Percentiles rank a stretch among this genome's conserved stretches.
phyloP scores from a whole-genome alignment of 2,888 invertebrate species.

The Athrips mouffetella region DNA sequence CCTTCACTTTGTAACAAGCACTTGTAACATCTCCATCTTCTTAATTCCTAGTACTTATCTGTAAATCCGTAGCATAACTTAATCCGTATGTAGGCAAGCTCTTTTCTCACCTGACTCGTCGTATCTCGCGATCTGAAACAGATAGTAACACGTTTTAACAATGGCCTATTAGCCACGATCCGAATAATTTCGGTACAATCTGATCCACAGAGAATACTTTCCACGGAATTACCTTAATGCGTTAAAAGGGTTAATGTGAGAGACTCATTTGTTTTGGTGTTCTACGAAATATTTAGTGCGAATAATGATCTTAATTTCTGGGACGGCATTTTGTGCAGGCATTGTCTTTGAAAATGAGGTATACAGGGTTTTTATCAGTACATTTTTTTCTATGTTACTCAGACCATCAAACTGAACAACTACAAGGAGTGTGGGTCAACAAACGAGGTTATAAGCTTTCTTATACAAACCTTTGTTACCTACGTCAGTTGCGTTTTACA shows the following conservation, averaged over 20 bases:
- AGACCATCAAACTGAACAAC: too few species aligned
- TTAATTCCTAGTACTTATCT: too few species aligned
- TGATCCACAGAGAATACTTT: constrained; percentile 36
- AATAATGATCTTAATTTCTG: constrained; percentile 20
- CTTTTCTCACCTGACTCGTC: constrained; percentile 40
- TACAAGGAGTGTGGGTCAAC: too few species aligned
- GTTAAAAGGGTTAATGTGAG: constrained; percentile 14
- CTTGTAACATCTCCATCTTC: too few species aligned
- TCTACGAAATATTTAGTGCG: constrained; percentile 27
- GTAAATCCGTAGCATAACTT: neutral
- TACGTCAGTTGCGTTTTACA: too few species aligned
- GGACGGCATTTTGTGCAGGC: constrained; percentile 5
- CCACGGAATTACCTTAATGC: constrained; percentile 9
- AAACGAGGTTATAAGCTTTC: too few species aligned
- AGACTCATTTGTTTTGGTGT: constrained; percentile 19
- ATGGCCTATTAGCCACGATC: constrained; percentile 47
- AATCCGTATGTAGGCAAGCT: constrained; percentile 4
- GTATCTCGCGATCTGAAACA: constrained; percentile 58
- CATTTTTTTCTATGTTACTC: too few species aligned
- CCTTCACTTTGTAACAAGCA: too few species aligned
- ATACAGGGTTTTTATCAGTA: too few species aligned
- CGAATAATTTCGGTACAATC: constrained; percentile 40
- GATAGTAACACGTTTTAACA: constrained; percentile 53
- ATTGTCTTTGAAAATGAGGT: constrained; percentile 11
- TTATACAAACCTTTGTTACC: too few species aligned